Percentiles rank a stretch among this genome's conserved stretches.
These are phyloP conservation scores for Scolopax bukidnonensis DNA, from an alignment of 2,797 vertebrate genomes.

Conservation along the genomic window DNA sequence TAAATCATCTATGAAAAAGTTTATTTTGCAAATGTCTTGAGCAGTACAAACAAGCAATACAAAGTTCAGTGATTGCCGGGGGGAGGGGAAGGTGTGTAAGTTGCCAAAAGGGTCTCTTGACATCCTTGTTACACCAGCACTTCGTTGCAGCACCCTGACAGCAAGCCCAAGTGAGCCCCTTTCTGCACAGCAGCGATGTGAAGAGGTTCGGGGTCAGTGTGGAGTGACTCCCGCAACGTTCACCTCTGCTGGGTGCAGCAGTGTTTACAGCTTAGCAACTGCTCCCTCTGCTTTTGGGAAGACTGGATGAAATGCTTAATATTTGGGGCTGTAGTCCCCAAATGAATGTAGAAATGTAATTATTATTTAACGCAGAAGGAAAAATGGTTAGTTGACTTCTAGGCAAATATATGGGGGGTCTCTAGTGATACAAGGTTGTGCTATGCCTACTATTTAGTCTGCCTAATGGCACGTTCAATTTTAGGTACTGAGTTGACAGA, in stretches of 20 bases:
- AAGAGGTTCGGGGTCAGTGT: background rate
- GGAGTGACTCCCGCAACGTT: background rate
- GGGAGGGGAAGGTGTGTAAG: background rate
- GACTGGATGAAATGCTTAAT: background rate
- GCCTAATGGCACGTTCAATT: background rate
- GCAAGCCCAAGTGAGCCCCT: background rate
- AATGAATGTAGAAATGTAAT: background rate
- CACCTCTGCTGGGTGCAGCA: background rate
- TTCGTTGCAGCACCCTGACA: accelerated
- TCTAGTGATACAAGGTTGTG: background rate
- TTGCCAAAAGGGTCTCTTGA: background rate
- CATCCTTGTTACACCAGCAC: background rate
- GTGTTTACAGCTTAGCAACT: background rate
- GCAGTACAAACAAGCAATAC: constrained; percentile 50
- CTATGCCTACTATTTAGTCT: constrained; percentile 8
- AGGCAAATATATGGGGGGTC: constrained; percentile 28
- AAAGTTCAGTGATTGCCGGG: constrained; percentile 36
- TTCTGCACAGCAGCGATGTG: background rate
- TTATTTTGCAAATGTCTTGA: constrained; percentile 52
- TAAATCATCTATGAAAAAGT: constrained; percentile 50
- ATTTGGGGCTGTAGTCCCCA: background rate
- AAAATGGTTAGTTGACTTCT: background rate
- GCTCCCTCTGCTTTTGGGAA: constrained; percentile 12
- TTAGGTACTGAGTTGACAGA: constrained; percentile 8
- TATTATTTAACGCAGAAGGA: background rate